Evolutionary conservation across 2,113 vertebrate species (phyloP), one percentile per base, ranked within the genome.

Genomic region (Python bivittatus): DNA sequence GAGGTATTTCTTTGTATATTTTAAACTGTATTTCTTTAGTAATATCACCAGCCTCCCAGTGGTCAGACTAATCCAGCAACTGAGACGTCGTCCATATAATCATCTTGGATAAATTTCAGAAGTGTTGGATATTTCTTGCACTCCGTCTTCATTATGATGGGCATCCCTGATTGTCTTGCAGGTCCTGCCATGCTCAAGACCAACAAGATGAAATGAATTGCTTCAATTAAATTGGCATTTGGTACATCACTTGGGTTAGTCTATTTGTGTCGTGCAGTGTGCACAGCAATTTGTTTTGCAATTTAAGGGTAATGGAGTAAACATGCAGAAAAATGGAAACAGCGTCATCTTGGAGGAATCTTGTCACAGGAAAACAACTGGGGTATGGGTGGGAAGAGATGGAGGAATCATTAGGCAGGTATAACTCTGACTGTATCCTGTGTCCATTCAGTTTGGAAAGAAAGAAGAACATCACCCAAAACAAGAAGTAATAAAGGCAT

Each of bases 211-310:
- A 96, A 96, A 95, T 96, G 92, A 93, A 94, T 91, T 72, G 88
- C 91, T 88, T 93, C 86, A 94, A 95, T 96, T 93, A 95, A 96
- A 96, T 97, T 91, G 95, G 93, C 57, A 96, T 96, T 93, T 94
- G 92, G 17, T 93, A 90, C 86, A 92, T 96, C 90, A 94, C 94
- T 97, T 96, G 93, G 88, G 93, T 96, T 94, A 53, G 91, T 92
- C 33, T 64, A 68, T 93, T 97, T 96, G 94, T 89, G 95, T 95
- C 94, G 88, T 92, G 68, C 92, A 90, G 94, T 92, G 94, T 91
- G 88, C 93, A 92, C 92, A 92, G 95, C 91, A 92, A 94, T 94
- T 95, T 96, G 94, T 96, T 95, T 91, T 94, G 53, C 92, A 42
- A 86, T 96, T 97, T 95, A 20, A 48, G 94, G 95, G 87, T 93